A percentile compares a stretch with the other conserved stretches of the same genome.
Conservation (phyloP, 2,888 invertebrate species). For the Linyphia triangularis region DNA sequence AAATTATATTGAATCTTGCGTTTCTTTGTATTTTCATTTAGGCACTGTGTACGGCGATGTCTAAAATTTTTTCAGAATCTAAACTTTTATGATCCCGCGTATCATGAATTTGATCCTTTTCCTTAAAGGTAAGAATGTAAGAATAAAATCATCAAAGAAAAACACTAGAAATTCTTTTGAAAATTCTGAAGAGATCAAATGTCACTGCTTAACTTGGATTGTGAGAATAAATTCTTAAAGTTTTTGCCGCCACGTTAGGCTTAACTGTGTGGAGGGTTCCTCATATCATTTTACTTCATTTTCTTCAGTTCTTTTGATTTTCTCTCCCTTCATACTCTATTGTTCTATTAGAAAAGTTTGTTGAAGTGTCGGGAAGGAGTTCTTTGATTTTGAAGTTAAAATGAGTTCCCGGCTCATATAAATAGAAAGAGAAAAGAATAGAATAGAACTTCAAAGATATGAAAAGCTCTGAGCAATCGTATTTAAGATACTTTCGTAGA, state of each 20-base stretch:
- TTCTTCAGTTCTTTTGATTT: conserved; percentile 19
- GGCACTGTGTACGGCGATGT: background rate
- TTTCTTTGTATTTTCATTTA: conserved; percentile 44
- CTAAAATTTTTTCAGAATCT: conserved; percentile 33
- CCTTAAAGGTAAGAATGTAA: conserved; percentile 45
- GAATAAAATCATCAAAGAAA: conserved; percentile 52
- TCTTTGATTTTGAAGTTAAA: conserved; percentile 44
- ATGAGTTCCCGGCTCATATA: conserved; percentile 55
- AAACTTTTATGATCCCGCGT: conserved; percentile 58
- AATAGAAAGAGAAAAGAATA: conserved; percentile 32
- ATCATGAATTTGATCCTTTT: conserved; percentile 53
- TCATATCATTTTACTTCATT: conserved; percentile 11
- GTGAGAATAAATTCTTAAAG: conserved; percentile 47
- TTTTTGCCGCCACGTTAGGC: conserved; percentile 55
- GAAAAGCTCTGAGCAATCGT: conserved; percentile 20
- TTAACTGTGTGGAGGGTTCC: conserved; percentile 25
- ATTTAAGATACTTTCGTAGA: conserved; percentile 19
- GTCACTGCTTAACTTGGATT: conserved; percentile 56
- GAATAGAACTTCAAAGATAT: conserved; percentile 21
- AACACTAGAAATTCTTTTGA: conserved; percentile 49
- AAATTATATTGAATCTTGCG: conserved; percentile 18
- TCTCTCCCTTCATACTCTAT: conserved; percentile 6
- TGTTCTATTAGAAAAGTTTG: conserved; percentile 53
- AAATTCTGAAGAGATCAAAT: conserved; percentile 62
- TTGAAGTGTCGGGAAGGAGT: conserved; percentile 23